phyloP scores from a whole-genome alignment of 1,140 invertebrate genomes.

The Eulimnadia texana region DNA sequence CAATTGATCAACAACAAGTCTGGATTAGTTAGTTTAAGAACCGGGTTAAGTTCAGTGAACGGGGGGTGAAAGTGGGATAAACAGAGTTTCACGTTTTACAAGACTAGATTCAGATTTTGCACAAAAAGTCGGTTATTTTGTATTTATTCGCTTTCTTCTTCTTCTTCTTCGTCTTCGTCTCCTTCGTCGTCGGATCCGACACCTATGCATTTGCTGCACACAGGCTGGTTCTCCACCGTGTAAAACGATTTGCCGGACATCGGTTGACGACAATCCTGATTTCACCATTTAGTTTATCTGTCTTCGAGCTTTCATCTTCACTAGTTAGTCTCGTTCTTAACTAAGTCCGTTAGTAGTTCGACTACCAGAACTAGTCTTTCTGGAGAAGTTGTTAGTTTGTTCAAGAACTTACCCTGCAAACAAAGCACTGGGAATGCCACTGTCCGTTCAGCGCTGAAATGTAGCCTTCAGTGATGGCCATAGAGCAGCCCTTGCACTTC shows the following conservation, averaged over 20 bases:
- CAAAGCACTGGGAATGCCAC: constrained; percentile 99
- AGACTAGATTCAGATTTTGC: neutral
- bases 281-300: no score
- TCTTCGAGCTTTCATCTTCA: no score
- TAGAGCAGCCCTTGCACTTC: constrained; percentile 92
- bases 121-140: neutral
- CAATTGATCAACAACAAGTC: no score
- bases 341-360: no score
- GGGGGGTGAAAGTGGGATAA: no score
- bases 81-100: no score
- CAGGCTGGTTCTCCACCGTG: constrained; percentile 80
- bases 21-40: no score
- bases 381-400: no score
- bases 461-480: constrained; percentile 97
- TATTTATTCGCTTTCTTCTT: constrained; percentile 15
- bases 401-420: constrained; percentile 78
- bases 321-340: no score
- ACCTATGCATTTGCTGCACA: constrained; percentile 60
- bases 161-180: constrained; percentile 47
- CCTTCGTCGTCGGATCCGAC: constrained; percentile 33
- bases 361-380: no score
- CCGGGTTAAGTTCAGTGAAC: no score
- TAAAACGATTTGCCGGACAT: constrained; percentile 90
- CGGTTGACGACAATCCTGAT: constrained; percentile 76
- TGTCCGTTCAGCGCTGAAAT: constrained; percentile 94